Percentiles rank a stretch among this genome's conserved stretches.
These are phyloP conservation scores for Sebastolobus altivelis DNA, from an alignment of 2,797 vertebrate species.

Conservation along the genomic window DNA sequence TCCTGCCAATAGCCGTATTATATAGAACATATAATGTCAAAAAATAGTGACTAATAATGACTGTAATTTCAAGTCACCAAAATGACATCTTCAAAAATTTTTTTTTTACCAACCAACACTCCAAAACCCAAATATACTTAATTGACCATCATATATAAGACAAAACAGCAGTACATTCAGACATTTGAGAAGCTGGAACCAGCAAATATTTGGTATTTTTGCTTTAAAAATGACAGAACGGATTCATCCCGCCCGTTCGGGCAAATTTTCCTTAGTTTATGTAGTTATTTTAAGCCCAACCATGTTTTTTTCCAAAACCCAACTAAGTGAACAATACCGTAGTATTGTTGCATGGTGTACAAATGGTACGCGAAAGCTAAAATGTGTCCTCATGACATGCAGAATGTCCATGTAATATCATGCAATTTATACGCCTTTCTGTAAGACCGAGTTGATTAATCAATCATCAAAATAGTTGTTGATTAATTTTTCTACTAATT, in stretches of 20 bases:
- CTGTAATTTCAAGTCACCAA: background rate
- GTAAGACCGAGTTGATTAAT: background rate
- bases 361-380: too few species aligned
- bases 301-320: too few species aligned
- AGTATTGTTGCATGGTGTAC: too few species aligned
- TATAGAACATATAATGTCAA: background rate
- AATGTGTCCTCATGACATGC: too few species aligned
- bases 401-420: too few species aligned
- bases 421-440: too few species aligned
- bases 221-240: background rate
- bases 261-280: too few species aligned
- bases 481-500: background rate
- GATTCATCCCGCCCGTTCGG: too few species aligned
- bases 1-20: background rate
- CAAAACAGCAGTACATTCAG: background rate
- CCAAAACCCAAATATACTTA: background rate
- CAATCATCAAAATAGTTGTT: background rate
- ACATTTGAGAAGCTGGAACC: background rate
- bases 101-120: background rate
- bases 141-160: background rate
- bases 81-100: background rate
- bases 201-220: background rate
- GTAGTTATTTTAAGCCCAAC: too few species aligned
- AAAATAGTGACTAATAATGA: background rate
- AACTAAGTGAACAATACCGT: accelerated